Conservation (phyloP, 2,888 invertebrate genomes). For the Drosophila peninsularis region DNA sequence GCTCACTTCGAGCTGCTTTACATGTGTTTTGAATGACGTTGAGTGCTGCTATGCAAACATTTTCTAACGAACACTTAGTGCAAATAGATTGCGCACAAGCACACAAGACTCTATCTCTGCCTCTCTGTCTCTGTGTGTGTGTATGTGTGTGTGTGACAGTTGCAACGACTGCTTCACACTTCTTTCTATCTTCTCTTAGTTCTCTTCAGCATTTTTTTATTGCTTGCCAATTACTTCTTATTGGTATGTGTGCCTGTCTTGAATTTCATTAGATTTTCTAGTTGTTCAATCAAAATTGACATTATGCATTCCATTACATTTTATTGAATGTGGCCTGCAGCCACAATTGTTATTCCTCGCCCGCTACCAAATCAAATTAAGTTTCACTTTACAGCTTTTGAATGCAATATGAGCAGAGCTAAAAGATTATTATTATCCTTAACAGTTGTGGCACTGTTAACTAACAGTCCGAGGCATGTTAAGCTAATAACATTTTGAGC, state of each 20-base stretch:
- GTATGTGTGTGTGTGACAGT: slow-evolving; percentile 24
- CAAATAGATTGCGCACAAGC: slow-evolving; percentile 68
- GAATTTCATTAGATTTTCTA: slow-evolving; percentile 69
- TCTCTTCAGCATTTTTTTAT: slow-evolving; percentile 53
- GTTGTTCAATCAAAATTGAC: slow-evolving; percentile 67
- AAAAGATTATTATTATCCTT: no score
- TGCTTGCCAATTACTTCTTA: slow-evolving; percentile 73
- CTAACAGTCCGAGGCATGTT: not conserved
- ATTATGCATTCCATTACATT: slow-evolving; percentile 52
- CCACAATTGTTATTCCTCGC: slow-evolving; percentile 39
- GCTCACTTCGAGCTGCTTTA: slow-evolving; percentile 56
- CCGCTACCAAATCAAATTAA: slow-evolving; percentile 1
- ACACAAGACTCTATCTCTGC: slow-evolving; percentile 15
- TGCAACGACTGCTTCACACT: slow-evolving; percentile 13
- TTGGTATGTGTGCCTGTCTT: slow-evolving; percentile 32
- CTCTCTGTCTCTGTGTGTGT: not conserved
- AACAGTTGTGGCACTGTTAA: not conserved
- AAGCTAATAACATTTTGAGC: not conserved
- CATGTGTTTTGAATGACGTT: slow-evolving; percentile 77
- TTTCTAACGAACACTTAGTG: slow-evolving; percentile 79
- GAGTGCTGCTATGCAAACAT: slow-evolving; percentile 79
- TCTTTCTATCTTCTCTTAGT: slow-evolving; percentile 23
- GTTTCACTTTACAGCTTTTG: not conserved
- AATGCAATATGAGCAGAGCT: not conserved
- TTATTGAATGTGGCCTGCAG: slow-evolving; percentile 25